phyloP scores from a whole-genome alignment of 1,140 invertebrate species.

The Meloidogyne chitwoodi region DNA sequence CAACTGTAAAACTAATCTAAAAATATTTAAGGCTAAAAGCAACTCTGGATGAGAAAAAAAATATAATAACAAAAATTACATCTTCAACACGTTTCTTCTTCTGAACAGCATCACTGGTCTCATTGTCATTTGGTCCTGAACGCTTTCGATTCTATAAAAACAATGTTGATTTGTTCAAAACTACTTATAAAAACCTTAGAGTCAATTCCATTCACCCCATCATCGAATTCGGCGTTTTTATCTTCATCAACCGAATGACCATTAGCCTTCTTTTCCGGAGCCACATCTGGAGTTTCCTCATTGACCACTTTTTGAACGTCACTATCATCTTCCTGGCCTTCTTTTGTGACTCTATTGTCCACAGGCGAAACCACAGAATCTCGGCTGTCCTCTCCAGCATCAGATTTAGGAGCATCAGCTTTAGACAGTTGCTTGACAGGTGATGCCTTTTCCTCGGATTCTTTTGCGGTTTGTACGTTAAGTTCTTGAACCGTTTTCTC shows the following conservation, averaged over 20 bases:
- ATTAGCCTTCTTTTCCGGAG: slow-evolving; percentile 10
- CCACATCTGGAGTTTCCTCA: background rate
- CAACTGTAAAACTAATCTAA: too few relatives aligned
- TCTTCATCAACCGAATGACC: background rate
- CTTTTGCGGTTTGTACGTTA: background rate
- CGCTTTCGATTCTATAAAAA: background rate
- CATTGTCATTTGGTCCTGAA: background rate
- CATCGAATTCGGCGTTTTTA: background rate
- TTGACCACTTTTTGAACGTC: slow-evolving; percentile 2
- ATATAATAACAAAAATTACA: slow-evolving; percentile 1
- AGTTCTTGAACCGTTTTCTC: background rate
- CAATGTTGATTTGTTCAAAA: background rate
- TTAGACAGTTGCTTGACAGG: background rate
- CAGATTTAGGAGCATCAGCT: background rate
- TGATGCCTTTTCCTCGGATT: background rate
- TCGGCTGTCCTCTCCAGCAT: background rate
- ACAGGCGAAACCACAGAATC: background rate
- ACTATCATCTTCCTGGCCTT: background rate
- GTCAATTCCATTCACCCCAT: background rate
- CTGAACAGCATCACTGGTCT: background rate
- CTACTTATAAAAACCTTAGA: background rate
- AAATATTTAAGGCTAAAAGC: too few relatives aligned
- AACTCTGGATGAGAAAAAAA: background rate
- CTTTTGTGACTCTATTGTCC: background rate
- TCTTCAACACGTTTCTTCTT: slow-evolving; percentile 12